Evolutionary conservation across 2,888 invertebrate species (phyloP).

Genomic region (Hololepta plana): DNA sequence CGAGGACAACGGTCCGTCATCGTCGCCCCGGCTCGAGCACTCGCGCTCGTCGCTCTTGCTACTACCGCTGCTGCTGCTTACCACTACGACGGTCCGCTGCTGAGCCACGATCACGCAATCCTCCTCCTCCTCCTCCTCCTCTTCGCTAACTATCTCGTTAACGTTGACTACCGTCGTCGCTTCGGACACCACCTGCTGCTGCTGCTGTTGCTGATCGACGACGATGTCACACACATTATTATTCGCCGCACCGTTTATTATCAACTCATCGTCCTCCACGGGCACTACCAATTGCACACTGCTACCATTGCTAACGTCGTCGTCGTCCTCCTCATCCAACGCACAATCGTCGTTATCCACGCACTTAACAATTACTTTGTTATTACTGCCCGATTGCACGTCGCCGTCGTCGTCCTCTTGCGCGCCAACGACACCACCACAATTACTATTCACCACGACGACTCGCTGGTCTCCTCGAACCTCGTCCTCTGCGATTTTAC

Average conservation of each 20-base stretch:
- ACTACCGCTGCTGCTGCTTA: not conserved
- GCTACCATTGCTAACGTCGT: slow-evolving; percentile 17
- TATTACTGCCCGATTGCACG: no score
- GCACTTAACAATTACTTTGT: no score
- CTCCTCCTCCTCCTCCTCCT: slow-evolving; percentile 33
- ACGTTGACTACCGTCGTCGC: slow-evolving; percentile 35
- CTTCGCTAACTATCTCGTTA: no score
- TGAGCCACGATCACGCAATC: slow-evolving; percentile 45
- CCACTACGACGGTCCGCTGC: slow-evolving; percentile 9
- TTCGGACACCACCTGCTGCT: slow-evolving; percentile 29
- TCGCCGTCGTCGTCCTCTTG: slow-evolving; percentile 5
- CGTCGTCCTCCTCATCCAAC: slow-evolving; percentile 9
- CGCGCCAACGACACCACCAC: slow-evolving; percentile 1
- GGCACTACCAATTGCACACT: slow-evolving; percentile 19
- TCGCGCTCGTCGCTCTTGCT: slow-evolving; percentile 19
- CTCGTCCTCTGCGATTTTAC: slow-evolving; percentile 2
- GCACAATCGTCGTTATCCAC: slow-evolving; percentile 1
- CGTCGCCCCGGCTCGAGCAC: slow-evolving; percentile 27
- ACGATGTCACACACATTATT: slow-evolving; percentile 8
- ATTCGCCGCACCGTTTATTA: slow-evolving; percentile 17
- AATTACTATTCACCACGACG: not conserved
- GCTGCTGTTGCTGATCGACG: slow-evolving; percentile 25
- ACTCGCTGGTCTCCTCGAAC: not conserved
- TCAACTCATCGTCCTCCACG: slow-evolving; percentile 12
- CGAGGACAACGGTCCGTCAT: slow-evolving; percentile 25